Evolutionary conservation across 2,888 invertebrate species (phyloP), one percentile per base, ranked within the genome.

Genomic region (Hyposoter didymator): DNA sequence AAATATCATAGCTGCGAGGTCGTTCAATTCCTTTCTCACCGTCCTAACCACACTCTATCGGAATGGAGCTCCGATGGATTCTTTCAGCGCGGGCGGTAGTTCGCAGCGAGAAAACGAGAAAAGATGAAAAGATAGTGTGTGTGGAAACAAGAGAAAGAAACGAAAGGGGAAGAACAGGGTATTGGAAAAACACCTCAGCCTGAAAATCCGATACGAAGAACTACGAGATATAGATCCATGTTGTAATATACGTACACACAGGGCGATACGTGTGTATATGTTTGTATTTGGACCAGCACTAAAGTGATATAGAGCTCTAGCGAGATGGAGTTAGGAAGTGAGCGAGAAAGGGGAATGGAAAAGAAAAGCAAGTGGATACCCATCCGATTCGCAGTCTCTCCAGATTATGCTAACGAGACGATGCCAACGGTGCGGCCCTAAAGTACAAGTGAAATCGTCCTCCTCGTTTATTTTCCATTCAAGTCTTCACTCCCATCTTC

Each of bases 351-450:
- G 78, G 78, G 75, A 76, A 82, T 80, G 69, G 85, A 82, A 83
- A 73, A 62, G 59, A 66, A 81, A 82, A 78, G 76, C 78, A 78
- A 85, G 85, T 75, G 84, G 80, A 79, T 69, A 78, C 64, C 86
- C 78, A 87, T 84, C 72, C 82, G 88, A 89, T 86, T 89, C 86
- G 85, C 89, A 89, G 88, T 89, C 88, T 89, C 89, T 89, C 86
- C 87, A 89, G 91, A 92, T 92, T 92, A 92, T 92, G 92, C 91
- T 92, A 92, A 92, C 91, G 90, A 91, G 90, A 89, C 89, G 89
- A 91, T 89, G 87, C 85, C 88, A 78, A 84, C 85, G 66, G 80
- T 73, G 39, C 39, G 84, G 82, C 76, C 74, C 72, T 78, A 82
- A 85, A 70, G 74, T 82, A 85, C 85, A 83, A 82, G 82, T 67